phyloP scores from a whole-genome alignment of 2,888 invertebrate genomes.

The Xestia ashworthii region DNA sequence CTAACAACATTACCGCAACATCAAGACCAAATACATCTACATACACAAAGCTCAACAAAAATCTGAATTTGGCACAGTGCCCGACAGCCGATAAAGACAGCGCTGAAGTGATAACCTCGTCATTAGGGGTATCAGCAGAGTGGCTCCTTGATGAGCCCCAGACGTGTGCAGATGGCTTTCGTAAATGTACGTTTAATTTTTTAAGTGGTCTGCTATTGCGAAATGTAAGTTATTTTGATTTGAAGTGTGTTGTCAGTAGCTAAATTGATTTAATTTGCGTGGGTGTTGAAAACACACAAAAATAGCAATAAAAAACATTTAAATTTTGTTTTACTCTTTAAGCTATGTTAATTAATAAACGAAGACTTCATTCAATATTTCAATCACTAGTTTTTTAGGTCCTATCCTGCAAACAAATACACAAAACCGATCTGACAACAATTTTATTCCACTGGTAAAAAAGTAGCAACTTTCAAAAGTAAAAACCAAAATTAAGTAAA shows the following conservation, averaged over 20 bases:
- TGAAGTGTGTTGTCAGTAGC: background rate
- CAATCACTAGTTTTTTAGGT: too few species aligned
- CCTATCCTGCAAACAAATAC: too few species aligned
- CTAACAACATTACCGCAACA: background rate
- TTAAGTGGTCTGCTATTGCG: background rate
- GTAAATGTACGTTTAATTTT: slow-evolving; percentile 24
- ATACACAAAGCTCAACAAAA: slow-evolving; percentile 39
- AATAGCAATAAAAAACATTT: too few species aligned
- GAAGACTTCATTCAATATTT: too few species aligned
- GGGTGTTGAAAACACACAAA: background rate
- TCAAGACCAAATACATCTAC: background rate
- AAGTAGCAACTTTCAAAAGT: too few species aligned
- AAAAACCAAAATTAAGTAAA: too few species aligned
- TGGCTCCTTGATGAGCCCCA: slow-evolving; percentile 56
- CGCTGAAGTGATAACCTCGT: slow-evolving; percentile 56
- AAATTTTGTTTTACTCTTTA: too few species aligned
- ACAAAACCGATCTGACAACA: too few species aligned
- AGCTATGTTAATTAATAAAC: too few species aligned
- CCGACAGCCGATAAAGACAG: slow-evolving; percentile 53
- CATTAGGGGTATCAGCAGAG: slow-evolving; percentile 62
- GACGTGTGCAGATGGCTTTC: slow-evolving; percentile 46
- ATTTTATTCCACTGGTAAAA: too few species aligned
- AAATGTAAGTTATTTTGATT: slow-evolving; percentile 1
- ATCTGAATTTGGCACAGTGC: slow-evolving; percentile 59
- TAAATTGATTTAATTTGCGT: slow-evolving; percentile 7